phyloP scores from a whole-genome alignment of 2,888 invertebrate genomes.

The Drosophila antonietae region DNA sequence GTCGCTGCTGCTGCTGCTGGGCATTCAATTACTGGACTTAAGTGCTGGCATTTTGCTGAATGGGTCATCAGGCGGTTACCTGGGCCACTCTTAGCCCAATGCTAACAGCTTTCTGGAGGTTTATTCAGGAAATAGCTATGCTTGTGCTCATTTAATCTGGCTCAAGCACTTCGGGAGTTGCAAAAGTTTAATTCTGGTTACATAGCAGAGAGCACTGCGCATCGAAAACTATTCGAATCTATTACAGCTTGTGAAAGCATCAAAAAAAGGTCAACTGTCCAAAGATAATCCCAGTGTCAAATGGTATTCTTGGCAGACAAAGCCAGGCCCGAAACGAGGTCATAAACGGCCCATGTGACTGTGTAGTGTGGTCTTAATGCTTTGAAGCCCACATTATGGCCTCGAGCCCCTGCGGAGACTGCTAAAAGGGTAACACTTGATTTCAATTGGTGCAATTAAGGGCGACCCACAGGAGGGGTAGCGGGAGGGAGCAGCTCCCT shows the following conservation, averaged over 20 bases:
- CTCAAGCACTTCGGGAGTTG: background rate
- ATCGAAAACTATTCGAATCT: slow-evolving; percentile 48
- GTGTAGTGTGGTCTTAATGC: slow-evolving; percentile 56
- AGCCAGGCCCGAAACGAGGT: slow-evolving; percentile 43
- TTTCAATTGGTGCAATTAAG: slow-evolving; percentile 79
- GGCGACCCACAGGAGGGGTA: slow-evolving; percentile 54
- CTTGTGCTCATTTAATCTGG: slow-evolving; percentile 18
- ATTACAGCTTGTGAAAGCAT: slow-evolving; percentile 28
- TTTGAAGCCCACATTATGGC: slow-evolving; percentile 31
- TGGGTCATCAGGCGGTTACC: slow-evolving; percentile 53
- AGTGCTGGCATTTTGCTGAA: slow-evolving; percentile 44
- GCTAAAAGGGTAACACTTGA: slow-evolving; percentile 71
- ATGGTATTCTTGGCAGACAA: slow-evolving; percentile 14
- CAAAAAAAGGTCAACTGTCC: slow-evolving; percentile 26
- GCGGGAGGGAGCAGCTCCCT: slow-evolving; percentile 25
- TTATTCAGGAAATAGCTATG: slow-evolving; percentile 33
- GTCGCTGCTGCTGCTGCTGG: background rate
- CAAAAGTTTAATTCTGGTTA: slow-evolving; percentile 7
- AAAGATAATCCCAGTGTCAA: slow-evolving; percentile 24
- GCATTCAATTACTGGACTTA: slow-evolving; percentile 50
- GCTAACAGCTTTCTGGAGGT: slow-evolving; percentile 16
- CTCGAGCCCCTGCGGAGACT: slow-evolving; percentile 16
- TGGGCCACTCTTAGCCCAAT: slow-evolving; percentile 21
- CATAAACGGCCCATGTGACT: slow-evolving; percentile 56
- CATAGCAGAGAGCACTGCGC: background rate